Conservation (phyloP, 1,140 invertebrate genomes). For the Medauroidea extradentata region DNA sequence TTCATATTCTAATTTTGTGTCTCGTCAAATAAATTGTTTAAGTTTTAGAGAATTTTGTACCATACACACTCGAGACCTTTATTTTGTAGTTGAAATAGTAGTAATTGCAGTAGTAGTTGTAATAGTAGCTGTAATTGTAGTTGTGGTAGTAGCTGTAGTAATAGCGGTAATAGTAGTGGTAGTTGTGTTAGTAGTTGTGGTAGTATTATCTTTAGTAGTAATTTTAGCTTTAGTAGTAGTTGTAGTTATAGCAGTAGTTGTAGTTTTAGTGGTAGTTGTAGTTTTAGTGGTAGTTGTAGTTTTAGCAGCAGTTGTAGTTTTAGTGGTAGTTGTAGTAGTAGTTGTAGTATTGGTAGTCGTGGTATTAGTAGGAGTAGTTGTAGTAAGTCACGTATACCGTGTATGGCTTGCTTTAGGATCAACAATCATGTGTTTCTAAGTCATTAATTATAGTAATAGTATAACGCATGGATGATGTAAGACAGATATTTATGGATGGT, state of each 20-base stretch:
- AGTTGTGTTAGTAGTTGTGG: not conserved
- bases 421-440: too few species aligned
- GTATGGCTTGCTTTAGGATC: too few species aligned
- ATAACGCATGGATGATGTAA: too few species aligned
- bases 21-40: too few species aligned
- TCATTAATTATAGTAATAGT: too few species aligned
- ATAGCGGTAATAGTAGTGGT: not conserved
- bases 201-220: not conserved
- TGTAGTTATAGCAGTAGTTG: not conserved
- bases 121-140: not conserved
- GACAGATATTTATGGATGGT: too few species aligned
- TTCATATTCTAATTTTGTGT: too few species aligned
- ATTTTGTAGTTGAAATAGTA: not conserved
- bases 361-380: not conserved
- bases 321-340: not conserved
- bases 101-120: too few species aligned
- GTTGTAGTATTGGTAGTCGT: not conserved
- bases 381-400: too few species aligned
- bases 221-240: not conserved
- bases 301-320: not conserved
- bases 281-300: not conserved
- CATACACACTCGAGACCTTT: too few species aligned
- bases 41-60: too few species aligned
- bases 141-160: not conserved
- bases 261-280: not conserved